Evolutionary conservation across 2,797 vertebrate genomes (phyloP), one percentile per base, ranked within the genome.

Genomic region (Enteromius paludinosus): DNA sequence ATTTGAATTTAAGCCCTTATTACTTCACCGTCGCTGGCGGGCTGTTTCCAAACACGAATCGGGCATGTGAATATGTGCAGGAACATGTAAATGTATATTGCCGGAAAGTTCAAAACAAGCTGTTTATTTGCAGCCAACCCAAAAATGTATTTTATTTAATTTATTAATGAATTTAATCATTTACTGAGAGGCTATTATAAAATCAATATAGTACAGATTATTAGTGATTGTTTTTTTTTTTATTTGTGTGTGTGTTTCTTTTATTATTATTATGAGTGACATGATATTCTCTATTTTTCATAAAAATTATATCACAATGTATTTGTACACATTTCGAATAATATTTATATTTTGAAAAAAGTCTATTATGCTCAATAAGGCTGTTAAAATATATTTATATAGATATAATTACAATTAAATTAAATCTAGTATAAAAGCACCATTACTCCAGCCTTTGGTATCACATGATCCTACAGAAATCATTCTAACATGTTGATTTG

Each of bases 31-130:
- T 65, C 3, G 18, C 25, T 47, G 18, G 25, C 7, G 30, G 28
- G 43, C 41, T 61, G 61, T 47, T 78, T 65, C 7, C 41, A 65
- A 78, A 65, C 75, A n/a, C 1, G 4, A 62, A 76, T 77, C n/a
- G 12, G 3, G 41, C 61, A 78, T 47, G 59, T 65, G 47, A 78
- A 65, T 49, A 17, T 33, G 23, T 30, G 38, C 11, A 12, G 41
- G 14, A 18, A 23, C 6, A 78, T 45, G 41, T 20, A 49, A 78
- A 65, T 78, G 65, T n/a, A 78, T 45, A 30, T 49, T 61, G 41
- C 30, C 18, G 62, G 43, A 64, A 65, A 20, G 28, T 35, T 64
- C 28, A n/a, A 25, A 45, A 14, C 17, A 12, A 62, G 9, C 33
- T 1, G 30, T 52, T 72, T 54, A 52, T 56, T 56, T 59, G n/a